These are phyloP conservation scores for Coptodon bakossiorum DNA, from an alignment of 2,113 vertebrate genomes.

Conservation along the genomic window DNA sequence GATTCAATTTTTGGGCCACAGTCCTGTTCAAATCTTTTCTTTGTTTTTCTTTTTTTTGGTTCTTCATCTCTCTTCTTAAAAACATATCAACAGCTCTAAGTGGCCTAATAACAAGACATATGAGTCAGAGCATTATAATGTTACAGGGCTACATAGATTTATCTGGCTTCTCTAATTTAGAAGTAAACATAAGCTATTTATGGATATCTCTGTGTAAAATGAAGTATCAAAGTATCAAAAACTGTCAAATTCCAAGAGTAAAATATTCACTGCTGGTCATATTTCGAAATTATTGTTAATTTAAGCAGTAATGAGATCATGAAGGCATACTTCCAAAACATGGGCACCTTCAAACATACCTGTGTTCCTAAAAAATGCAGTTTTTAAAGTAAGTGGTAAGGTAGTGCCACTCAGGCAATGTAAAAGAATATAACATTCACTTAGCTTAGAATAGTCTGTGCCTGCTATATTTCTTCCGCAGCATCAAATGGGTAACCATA, in stretches of 20 bases:
- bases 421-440: neutral
- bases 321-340: neutral
- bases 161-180: neutral
- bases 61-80: neutral
- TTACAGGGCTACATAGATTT: neutral
- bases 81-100: neutral
- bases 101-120: neutral
- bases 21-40: neutral
- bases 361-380: neutral
- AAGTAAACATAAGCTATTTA: neutral
- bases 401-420: neutral
- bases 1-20: neutral
- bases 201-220: neutral
- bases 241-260: neutral
- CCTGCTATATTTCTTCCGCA: neutral
- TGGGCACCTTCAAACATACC: neutral
- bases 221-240: neutral
- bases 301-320: neutral
- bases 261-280: neutral
- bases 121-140: neutral
- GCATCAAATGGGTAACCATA: conserved; percentile 5
- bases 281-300: neutral
- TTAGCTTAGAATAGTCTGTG: neutral
- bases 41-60: neutral
- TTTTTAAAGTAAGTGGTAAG: neutral